Conservation (phyloP, 2,888 invertebrate species). For the Lycocerus yunnanus region DNA sequence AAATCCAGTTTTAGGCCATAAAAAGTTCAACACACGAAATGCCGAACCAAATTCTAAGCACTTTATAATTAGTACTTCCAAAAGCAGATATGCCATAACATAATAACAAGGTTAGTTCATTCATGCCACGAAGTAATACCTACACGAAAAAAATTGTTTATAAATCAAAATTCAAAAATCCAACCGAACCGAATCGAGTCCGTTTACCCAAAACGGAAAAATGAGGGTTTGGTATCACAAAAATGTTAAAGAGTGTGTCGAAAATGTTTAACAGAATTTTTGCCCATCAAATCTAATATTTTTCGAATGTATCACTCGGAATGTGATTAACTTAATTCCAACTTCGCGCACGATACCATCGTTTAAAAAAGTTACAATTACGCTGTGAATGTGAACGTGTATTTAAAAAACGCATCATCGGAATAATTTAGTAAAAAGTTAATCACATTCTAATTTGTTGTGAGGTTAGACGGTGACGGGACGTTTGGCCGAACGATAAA, state of each 20-base stretch:
- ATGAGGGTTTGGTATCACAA: not conserved
- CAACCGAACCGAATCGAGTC: not conserved
- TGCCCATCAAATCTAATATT: conserved; percentile 35
- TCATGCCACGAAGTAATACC: conserved; percentile 7
- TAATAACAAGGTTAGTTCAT: conserved; percentile 38
- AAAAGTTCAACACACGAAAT: conserved; percentile 39
- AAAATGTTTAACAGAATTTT: conserved; percentile 44
- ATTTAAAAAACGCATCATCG: conserved; percentile 39
- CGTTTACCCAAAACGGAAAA: not conserved
- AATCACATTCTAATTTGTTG: conserved; percentile 50
- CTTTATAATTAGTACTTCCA: conserved; percentile 50
- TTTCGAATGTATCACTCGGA: conserved; percentile 44
- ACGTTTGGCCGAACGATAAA: conserved; percentile 14
- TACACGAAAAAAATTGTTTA: conserved; percentile 16
- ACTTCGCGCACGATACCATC: conserved; percentile 35
- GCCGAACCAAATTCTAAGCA: conserved; percentile 49
- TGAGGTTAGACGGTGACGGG: conserved; percentile 43
- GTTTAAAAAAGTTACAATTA: conserved; percentile 33
- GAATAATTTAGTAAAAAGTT: conserved; percentile 47
- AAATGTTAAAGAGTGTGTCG: conserved; percentile 33
- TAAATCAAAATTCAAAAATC: not conserved
- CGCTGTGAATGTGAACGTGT: conserved; percentile 46
- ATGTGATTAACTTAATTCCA: conserved; percentile 48
- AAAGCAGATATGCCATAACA: conserved; percentile 36
- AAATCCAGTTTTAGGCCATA: not conserved